A percentile compares a stretch with the other conserved stretches of the same genome.
Evolutionary conservation across 1,140 invertebrate species (phyloP).

Genomic region (Carposina sasakii): DNA sequence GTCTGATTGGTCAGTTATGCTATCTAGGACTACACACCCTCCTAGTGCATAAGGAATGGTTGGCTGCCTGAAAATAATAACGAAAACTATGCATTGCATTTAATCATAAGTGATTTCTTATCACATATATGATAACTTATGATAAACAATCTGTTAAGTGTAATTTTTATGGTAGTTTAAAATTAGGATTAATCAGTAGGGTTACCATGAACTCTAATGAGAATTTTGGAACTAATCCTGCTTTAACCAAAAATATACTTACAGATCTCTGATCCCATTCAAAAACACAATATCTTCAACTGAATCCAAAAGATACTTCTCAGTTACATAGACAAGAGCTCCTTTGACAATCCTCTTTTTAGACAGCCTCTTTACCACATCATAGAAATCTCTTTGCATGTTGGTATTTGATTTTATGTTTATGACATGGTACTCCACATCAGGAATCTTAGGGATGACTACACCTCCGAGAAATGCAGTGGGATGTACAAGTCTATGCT

Average conservation of each 20-base stretch:
- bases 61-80: conserved; percentile 44
- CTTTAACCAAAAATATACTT: conserved; percentile 34
- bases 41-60: conserved; percentile 57
- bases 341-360: conserved; percentile 47
- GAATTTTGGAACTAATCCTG: too few relatives aligned
- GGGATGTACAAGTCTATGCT: conserved; percentile 20
- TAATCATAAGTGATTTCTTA: too few relatives aligned
- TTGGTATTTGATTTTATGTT: conserved; percentile 38
- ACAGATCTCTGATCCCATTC: conserved; percentile 58
- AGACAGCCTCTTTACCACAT: conserved; percentile 36
- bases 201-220: background rate
- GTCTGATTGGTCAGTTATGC: conserved; percentile 37
- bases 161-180: background rate
- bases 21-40: conserved; percentile 59
- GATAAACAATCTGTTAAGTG: too few relatives aligned
- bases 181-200: background rate
- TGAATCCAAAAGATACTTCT: conserved; percentile 47
- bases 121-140: too few relatives aligned
- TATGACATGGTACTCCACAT: conserved; percentile 50
- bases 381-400: conserved; percentile 41
- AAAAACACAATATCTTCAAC: conserved; percentile 54
- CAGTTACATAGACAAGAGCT: conserved; percentile 52
- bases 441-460: conserved; percentile 50
- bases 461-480: conserved; percentile 43
- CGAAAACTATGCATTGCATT: too few relatives aligned